Evolutionary conservation across 2,888 invertebrate genomes (phyloP), one percentile per base, ranked within the genome.

Genomic region (Fragum fragum): DNA sequence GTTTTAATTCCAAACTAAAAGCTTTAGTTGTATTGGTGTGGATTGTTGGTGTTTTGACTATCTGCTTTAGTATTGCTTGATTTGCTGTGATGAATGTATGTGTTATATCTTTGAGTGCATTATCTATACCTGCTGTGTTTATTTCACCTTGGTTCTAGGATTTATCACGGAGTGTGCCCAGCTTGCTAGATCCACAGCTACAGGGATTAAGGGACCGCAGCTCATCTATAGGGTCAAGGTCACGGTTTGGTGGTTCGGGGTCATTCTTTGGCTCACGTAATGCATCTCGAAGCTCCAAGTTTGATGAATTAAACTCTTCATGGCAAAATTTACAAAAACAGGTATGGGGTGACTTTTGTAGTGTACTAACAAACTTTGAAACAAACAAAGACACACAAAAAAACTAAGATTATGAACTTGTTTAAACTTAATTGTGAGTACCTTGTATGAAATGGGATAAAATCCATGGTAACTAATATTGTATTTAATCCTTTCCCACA

Each of bases 301-400:
- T 90, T 79, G 87, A 81, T 76, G 87, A 91, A 66, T 87, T 92
- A 57, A 91, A 89, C 79, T 73, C 86, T 29, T 91, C 91, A 47
- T 92, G 91, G 91, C 90, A 88, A 81, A 89, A 86, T 61, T 87
- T 92, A 61, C 92, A 92, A 76, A 83, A 83, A 79, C 92, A 92
- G 91, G 92, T 92, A 89, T 6, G 3, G 32, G 57, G 63, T 59
- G 47, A 11, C 29, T 2, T 21, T 29, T 39, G 39, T 47, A n/a
- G 32, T 39, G 9, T 68, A 39, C 39, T 39, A 23, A 39, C 42
- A 7, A 57, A 57, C 14, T 18, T 14, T 26, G 36, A 36, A 61
- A 61, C 29, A 28, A n/a, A 36, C 9, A 36, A 36, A 36, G 9
- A 36, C 5, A n/a, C n/a, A n/a, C n/a, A n/a, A n/a, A n/a, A n/a